Evolutionary conservation across 2,888 invertebrate species (phyloP).

Genomic region (Ectemnius cavifrons): DNA sequence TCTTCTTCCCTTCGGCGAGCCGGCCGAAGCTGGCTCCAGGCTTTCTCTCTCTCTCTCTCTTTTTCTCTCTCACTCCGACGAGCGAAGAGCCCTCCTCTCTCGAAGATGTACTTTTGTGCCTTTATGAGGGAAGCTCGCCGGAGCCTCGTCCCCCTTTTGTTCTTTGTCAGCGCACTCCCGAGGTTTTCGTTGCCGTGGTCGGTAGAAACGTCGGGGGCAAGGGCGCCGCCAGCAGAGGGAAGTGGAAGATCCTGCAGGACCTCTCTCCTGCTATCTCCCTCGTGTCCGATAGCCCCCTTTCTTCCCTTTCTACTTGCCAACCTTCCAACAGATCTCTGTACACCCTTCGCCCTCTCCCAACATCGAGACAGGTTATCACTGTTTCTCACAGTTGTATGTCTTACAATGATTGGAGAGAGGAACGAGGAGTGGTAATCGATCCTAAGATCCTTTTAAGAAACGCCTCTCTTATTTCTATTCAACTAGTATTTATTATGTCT

Average conservation of each 20-base stretch:
- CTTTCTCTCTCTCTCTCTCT: conserved; percentile 3
- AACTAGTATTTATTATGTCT: no score
- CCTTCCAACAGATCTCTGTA: conserved; percentile 27
- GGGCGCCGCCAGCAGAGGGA: no score
- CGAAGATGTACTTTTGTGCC: conserved; percentile 75
- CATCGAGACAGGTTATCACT: conserved; percentile 54
- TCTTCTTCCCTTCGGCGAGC: background rate
- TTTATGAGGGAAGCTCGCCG: conserved; percentile 68
- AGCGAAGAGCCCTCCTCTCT: conserved; percentile 37
- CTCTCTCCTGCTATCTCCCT: conserved; percentile 30
- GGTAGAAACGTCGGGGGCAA: conserved; percentile 9
- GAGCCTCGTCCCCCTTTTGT: conserved; percentile 63
- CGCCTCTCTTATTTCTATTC: no score
- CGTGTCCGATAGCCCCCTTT: conserved; percentile 15
- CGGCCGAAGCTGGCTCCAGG: no score
- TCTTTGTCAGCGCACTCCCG: conserved; percentile 48
- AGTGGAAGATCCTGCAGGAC: conserved; percentile 52
- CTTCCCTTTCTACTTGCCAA: conserved; percentile 9
- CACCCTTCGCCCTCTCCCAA: conserved; percentile 49
- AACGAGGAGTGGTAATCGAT: conserved; percentile 4
- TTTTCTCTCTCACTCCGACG: conserved; percentile 7
- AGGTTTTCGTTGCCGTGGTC: conserved; percentile 59
- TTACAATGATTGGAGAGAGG: conserved; percentile 18
- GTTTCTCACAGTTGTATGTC: conserved; percentile 35
- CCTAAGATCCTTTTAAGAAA: background rate